Evolutionary conservation across 2,113 vertebrate genomes (phyloP).

Genomic region (Pagrus major): DNA sequence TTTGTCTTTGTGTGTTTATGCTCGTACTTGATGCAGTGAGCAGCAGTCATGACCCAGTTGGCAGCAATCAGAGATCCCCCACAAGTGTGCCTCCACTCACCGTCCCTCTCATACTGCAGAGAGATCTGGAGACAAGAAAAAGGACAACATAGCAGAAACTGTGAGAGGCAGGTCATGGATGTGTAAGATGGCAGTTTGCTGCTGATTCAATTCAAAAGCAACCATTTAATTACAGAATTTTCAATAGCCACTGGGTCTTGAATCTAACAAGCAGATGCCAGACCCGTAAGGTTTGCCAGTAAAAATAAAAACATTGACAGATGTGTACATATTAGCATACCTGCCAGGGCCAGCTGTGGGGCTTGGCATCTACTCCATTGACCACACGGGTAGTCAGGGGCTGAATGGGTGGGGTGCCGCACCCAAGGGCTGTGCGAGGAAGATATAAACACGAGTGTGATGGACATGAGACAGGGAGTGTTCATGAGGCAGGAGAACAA

Average conservation of each 20-base stretch:
- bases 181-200: not conserved
- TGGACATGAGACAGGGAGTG: not conserved
- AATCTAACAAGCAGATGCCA: conserved; percentile 54
- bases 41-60: conserved; percentile 89
- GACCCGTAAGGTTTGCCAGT: conserved; percentile 32
- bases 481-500: not conserved
- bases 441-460: conserved; percentile 6
- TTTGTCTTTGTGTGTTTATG: conserved; percentile 23
- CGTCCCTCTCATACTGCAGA: conserved; percentile 82
- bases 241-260: conserved; percentile 18
- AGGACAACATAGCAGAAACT: not conserved
- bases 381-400: conserved; percentile 88
- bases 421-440: conserved; percentile 84
- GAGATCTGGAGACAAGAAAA: conserved; percentile 79
- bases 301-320: conserved; percentile 57
- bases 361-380: conserved; percentile 86
- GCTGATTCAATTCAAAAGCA: conserved; percentile 31
- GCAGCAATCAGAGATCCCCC: conserved; percentile 86
- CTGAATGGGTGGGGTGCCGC: conserved; percentile 84
- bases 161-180: not conserved
- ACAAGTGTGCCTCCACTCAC: conserved; percentile 85
- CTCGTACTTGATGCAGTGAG: conserved; percentile 87
- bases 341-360: conserved; percentile 98
- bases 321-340: conserved; percentile 75
- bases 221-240: conserved; percentile 43